A percentile compares a stretch with the other conserved stretches of the same genome.
Conservation (phyloP, 2,113 vertebrate species). For the Hippotragus niger region DNA sequence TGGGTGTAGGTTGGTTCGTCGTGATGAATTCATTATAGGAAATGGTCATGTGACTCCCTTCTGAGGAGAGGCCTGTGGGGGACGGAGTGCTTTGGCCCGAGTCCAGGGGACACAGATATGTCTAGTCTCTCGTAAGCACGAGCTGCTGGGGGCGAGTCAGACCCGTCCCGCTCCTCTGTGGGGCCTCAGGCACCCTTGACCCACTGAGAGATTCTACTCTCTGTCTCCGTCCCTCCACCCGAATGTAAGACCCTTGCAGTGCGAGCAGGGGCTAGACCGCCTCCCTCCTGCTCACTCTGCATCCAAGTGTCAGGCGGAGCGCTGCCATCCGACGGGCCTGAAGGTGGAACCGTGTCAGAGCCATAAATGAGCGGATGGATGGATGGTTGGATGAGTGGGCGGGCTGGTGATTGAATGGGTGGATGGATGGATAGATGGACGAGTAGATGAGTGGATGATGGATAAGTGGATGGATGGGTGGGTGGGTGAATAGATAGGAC, state of each 20-base stretch:
- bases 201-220: not conserved
- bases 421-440: fast-evolving
- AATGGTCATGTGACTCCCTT: constrained; percentile 25
- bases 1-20: not conserved
- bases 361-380: not conserved
- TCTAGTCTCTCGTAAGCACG: not conserved
- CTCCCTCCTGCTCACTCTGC: not conserved
- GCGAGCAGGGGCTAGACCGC: not conserved
- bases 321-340: not conserved
- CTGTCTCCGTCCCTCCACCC: not conserved
- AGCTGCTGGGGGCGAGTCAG: not conserved
- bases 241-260: not conserved
- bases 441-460: not conserved
- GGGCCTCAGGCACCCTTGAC: not conserved
- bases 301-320: not conserved
- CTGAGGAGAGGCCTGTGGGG: not conserved
- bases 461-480: not conserved
- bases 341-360: not conserved
- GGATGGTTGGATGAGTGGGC: not conserved
- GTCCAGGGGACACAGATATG: not conserved
- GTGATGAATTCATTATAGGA: not conserved
- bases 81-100: not conserved
- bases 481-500: too few relatives aligned
- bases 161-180: not conserved
- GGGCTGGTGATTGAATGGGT: not conserved